These are phyloP conservation scores for Sardinella longiceps DNA, from an alignment of 2,797 vertebrate species.

Conservation along the genomic window DNA sequence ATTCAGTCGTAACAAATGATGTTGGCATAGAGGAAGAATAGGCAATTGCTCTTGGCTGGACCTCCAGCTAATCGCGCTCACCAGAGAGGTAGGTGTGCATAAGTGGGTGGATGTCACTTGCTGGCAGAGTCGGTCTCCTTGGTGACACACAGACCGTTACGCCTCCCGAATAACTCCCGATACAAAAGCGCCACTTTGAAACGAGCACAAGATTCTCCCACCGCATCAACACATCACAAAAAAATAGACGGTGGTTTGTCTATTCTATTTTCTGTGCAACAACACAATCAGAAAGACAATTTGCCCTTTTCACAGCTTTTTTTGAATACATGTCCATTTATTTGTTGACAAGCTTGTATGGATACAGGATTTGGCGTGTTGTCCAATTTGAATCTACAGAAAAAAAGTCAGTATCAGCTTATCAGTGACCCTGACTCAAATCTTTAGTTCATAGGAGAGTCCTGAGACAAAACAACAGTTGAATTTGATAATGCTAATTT, in stretches of 20 bases:
- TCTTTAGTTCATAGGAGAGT: too few relatives aligned
- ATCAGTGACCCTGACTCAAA: too few relatives aligned
- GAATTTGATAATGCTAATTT: too few relatives aligned
- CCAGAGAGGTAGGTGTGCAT: not conserved
- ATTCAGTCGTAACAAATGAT: constrained; percentile 45
- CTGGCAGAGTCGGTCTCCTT: constrained; percentile 39
- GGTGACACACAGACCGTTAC: constrained; percentile 32
- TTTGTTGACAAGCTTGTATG: not conserved
- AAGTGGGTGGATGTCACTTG: constrained; percentile 28
- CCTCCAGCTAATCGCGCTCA: constrained; percentile 10
- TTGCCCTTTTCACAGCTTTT: not conserved
- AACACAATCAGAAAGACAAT: not conserved
- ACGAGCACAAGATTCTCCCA: not conserved
- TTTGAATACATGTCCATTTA: not conserved
- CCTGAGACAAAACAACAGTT: too few relatives aligned
- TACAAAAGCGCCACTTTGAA: constrained; percentile 24
- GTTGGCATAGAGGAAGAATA: constrained; percentile 32
- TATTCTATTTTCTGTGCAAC: not conserved
- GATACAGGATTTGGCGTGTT: not conserved
- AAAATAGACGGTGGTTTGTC: not conserved
- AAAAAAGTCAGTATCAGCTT: not conserved
- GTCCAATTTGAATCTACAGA: not conserved
- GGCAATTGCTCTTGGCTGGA: not conserved
- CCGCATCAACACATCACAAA: not conserved
- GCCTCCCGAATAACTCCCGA: not conserved